Evolutionary conservation across 2,797 vertebrate species (phyloP), one percentile per base, ranked within the genome.

Genomic region (Syncerus caffer): DNA sequence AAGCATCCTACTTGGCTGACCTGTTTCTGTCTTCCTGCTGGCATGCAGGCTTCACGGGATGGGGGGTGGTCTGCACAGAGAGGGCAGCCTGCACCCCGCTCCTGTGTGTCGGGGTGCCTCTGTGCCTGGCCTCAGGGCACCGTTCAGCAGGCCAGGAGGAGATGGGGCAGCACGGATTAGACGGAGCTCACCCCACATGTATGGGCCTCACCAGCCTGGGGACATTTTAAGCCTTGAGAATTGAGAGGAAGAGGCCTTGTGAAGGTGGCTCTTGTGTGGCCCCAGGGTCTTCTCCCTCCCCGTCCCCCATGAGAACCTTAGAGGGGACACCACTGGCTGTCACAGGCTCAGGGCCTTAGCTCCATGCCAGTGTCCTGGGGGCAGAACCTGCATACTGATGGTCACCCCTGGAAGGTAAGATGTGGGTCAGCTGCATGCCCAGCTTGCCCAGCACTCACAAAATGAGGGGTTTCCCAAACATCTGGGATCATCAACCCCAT

Each of bases 131-230:
- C 62, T 8, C 4, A 1, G 29, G 6, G 42, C 31, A 15, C 21
- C 16, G 0, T 42, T 38, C 27, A 25, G 25, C 34, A 29, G 38
- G 31, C 16, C 27, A 2, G 14, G 16, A 15, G 25, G 57, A n/a
- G 50, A 23, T 25, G 0, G 2, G 4, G 42, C 5, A 4, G 34
- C 47, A 0, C 15, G 0, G 31, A 7, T 15, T 21, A 4, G 90
- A 53, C 1, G 0, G 53, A 12, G 42, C 25, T 60, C 12, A 0
- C 29, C 15, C n/a, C 13, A 8, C 6, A 4, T 4, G 3, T 38
- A 25, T 3, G 5, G 34, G 27, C 34, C 47, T n/a, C 50, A 7
- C 38, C 7, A 4, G 10, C 29, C 21, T 0, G 7, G 31, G 6
- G 7, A 25, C 84, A 6, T 17, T n/a, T 79, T 16, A 45, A 64